Evolutionary conservation across 2,113 vertebrate genomes (phyloP), one percentile per base, ranked within the genome.

Genomic region (Carlito syrichta): DNA sequence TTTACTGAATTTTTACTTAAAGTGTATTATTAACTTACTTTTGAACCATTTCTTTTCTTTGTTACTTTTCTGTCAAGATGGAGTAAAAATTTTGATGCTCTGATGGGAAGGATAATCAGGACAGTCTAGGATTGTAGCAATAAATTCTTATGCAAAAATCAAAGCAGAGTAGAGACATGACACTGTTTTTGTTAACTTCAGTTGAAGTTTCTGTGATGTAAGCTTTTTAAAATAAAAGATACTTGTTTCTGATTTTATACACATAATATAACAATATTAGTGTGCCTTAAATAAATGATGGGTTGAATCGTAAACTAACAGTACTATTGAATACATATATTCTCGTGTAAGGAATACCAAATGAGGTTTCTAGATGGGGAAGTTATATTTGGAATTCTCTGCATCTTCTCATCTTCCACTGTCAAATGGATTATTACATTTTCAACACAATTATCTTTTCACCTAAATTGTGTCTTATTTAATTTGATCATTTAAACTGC

Each of bases 361-460:
- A 45, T 69, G 43, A 94, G 20, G 82, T 74, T 91, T 86, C 40
- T 89, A 83, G 25, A 62, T 76, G 38, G 38, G 14, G 32, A 60
- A 8, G 35, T n/a, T 96, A 23, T 89, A 78, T 91, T 77, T 78
- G 56, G 63, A 82, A 94, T 95, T 91, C 22, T 81, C 63, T 78
- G 69, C 35, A 77, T 87, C 50, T 96, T 68, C 16, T 90, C 68
- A 96, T 88, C 54, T 86, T 20, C 50, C 43, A 62, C 17, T 86
- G 78, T 95, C 89, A 98, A 86, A 66, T 96, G 68, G 17, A 94
- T 96, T 92, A 96, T 96, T 97, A 66, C 78, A 88, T 95, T 96
- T 86, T 89, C 54, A 97, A 88, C 38, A 88, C 6, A 97, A 90
- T 95, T 96, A 93, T 97, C 78, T 95, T 91, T 97, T 97, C 74